phyloP scores from a whole-genome alignment of 2,888 invertebrate genomes.

The Eustalomyia histrio region DNA sequence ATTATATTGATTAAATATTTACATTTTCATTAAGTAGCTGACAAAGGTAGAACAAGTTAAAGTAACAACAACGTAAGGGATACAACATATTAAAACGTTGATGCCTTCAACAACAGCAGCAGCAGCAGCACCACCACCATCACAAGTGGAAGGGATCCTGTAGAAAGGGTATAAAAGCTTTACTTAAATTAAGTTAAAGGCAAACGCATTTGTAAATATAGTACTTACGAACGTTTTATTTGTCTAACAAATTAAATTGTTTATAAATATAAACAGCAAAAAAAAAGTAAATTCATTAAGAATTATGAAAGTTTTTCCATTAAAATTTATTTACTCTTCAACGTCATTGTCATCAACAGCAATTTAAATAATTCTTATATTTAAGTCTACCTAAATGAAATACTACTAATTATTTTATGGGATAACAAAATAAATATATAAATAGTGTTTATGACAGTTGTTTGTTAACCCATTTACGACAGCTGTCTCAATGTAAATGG shows the following conservation, averaged over 20 bases:
- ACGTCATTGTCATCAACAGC: constrained; percentile 18
- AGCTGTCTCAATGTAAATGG: too few species aligned
- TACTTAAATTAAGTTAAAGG: constrained; percentile 57
- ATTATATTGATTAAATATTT: constrained; percentile 69
- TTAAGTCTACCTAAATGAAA: too few species aligned
- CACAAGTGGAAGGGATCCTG: not conserved
- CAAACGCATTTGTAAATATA: constrained; percentile 53
- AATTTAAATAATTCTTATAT: constrained; percentile 27
- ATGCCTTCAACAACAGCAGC: too few species aligned
- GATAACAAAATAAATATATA: too few species aligned
- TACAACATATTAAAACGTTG: not conserved
- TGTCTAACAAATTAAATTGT: constrained; percentile 63
- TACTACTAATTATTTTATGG: too few species aligned
- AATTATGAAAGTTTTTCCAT: constrained; percentile 49
- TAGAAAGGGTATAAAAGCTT: constrained; percentile 53
- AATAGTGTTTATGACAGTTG: too few species aligned
- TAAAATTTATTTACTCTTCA: constrained; percentile 44
- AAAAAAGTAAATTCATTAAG: constrained; percentile 49
- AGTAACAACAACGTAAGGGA: constrained; percentile 18
- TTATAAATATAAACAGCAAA: constrained; percentile 34
- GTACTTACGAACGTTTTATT: constrained; percentile 49
- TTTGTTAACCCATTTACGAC: too few species aligned
- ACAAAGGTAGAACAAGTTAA: constrained; percentile 41
- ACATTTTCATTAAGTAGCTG: constrained; percentile 68
- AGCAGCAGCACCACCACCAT: too few species aligned